phyloP scores from a whole-genome alignment of 2,797 vertebrate species.

The Xiphorhynchus erythropygius region DNA sequence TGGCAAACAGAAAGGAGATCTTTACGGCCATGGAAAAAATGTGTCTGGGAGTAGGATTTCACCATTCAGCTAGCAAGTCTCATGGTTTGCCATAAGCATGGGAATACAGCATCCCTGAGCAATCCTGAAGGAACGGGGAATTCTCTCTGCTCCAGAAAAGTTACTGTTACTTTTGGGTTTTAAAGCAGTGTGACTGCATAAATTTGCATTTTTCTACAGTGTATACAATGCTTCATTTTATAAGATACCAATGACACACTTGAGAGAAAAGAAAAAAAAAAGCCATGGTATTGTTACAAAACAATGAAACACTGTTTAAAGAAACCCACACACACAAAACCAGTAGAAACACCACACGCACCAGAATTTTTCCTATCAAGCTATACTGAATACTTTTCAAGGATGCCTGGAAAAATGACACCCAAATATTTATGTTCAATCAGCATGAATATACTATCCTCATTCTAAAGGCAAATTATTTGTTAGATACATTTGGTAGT shows the following conservation, averaged over 20 bases:
- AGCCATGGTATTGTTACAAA: not conserved
- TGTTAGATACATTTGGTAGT: not conserved
- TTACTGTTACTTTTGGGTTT: not conserved
- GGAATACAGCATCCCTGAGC: not conserved
- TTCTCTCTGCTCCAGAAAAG: not conserved
- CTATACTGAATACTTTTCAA: not conserved
- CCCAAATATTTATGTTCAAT: not conserved
- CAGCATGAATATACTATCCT: not conserved
- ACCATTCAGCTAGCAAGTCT: not conserved
- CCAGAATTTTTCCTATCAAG: not conserved
- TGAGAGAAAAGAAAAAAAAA: not conserved
- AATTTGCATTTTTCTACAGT: slow-evolving; percentile 1
- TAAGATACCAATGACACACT: not conserved
- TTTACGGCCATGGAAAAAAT: not conserved
- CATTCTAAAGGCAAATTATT: not conserved
- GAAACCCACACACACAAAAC: not conserved
- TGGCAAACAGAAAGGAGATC: not conserved
- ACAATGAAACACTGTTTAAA: not conserved
- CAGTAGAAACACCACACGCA: not conserved
- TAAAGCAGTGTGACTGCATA: not conserved
- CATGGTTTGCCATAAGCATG: not conserved
- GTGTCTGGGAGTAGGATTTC: not conserved
- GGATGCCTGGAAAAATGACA: not conserved
- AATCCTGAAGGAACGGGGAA: not conserved
- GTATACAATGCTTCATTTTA: not conserved